Evolutionary conservation across 2,797 vertebrate species (phyloP).

Genomic region (Martes flavigula): DNA sequence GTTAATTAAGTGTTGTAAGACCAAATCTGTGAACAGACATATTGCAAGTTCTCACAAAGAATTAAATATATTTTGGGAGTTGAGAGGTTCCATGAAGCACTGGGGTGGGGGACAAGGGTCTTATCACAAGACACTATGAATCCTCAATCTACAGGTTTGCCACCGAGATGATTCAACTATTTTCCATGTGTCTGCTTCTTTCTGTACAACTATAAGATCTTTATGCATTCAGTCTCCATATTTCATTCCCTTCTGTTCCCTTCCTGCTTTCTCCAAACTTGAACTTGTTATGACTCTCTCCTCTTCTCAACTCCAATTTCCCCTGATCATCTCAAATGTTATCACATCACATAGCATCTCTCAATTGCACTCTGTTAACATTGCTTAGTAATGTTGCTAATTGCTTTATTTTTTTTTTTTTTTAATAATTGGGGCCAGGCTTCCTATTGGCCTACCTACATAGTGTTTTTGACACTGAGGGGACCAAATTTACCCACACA

Average conservation of each 20-base stretch:
- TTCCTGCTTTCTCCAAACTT: not conserved
- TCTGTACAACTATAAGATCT: not conserved
- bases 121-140: not conserved
- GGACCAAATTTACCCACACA: not conserved
- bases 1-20: not conserved
- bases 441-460: not conserved
- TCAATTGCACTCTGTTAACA: not conserved
- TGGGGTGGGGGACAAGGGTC: not conserved
- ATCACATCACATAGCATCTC: not conserved
- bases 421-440: not conserved
- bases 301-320: not conserved
- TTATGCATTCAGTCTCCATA: not conserved
- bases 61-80: not conserved
- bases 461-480: not conserved
- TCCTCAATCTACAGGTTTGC: not conserved
- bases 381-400: not conserved
- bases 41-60: not conserved
- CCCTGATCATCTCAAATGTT: not conserved
- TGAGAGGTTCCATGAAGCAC: not conserved
- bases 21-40: not conserved
- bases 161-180: not conserved
- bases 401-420: not conserved
- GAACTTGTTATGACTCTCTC: not conserved
- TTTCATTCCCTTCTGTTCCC: not conserved
- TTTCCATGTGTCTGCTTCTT: not conserved